Conservation (phyloP, 1,140 invertebrate species). For the Drosophila leontia region DNA sequence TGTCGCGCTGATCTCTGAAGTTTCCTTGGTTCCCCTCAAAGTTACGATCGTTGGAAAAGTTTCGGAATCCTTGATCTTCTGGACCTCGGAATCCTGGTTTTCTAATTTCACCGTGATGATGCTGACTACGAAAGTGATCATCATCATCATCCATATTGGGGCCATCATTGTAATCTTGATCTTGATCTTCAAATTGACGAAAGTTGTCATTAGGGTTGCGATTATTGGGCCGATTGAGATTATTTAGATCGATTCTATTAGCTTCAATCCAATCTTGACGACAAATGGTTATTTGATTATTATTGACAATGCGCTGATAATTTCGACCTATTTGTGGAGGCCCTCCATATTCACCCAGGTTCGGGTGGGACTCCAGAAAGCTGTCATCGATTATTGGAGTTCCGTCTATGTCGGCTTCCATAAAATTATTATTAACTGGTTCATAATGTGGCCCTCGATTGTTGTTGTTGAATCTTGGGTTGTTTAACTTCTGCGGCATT, state of each 20-base stretch:
- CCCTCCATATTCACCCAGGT: background rate
- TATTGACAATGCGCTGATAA: conserved; percentile 39
- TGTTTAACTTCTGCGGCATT: background rate
- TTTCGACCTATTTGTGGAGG: conserved; percentile 5
- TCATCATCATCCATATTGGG: conserved; percentile 7
- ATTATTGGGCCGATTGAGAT: background rate
- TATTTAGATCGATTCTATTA: background rate
- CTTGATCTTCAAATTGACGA: background rate
- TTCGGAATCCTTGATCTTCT: background rate
- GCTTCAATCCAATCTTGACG: conserved; percentile 26
- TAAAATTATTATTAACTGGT: background rate
- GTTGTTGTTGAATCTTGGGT: background rate
- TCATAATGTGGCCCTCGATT: background rate
- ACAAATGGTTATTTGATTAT: conserved; percentile 34
- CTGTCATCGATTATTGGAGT: background rate
- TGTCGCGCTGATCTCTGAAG: background rate
- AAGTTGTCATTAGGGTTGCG: background rate
- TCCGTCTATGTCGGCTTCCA: background rate
- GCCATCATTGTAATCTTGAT: background rate
- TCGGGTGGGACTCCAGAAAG: background rate
- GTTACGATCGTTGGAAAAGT: background rate
- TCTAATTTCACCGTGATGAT: conserved; percentile 1
- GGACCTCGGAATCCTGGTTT: background rate
- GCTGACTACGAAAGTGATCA: background rate
- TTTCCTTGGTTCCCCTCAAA: background rate